These are phyloP conservation scores for Acanthornis magna DNA, from an alignment of 2,797 vertebrate genomes.

Conservation along the genomic window DNA sequence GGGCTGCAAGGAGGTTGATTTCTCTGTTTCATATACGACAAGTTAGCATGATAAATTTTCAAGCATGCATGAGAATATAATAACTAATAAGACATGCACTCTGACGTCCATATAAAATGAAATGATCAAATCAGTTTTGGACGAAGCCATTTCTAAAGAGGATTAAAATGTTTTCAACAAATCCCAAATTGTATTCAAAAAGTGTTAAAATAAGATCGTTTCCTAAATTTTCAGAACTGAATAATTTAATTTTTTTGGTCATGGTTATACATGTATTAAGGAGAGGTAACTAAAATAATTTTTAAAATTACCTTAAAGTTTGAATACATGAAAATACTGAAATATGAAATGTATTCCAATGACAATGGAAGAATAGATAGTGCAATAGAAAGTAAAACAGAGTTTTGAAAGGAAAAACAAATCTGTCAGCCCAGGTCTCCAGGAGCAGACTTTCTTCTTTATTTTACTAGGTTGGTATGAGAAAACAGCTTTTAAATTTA, in stretches of 20 bases:
- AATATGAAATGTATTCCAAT: neutral
- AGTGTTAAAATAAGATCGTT: neutral
- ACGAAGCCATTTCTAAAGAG: neutral
- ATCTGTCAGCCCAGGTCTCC: neutral
- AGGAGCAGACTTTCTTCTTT: neutral
- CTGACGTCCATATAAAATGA: neutral
- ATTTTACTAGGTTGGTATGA: neutral
- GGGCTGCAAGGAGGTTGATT: slow-evolving; percentile 25
- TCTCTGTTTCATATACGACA: slow-evolving; percentile 25
- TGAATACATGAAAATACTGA: neutral
- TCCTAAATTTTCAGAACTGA: neutral
- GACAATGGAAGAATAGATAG: neutral
- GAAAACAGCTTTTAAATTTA: neutral
- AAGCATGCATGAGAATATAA: neutral
- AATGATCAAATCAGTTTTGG: neutral
- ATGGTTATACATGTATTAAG: neutral
- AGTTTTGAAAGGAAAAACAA: neutral
- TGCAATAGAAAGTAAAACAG: neutral
- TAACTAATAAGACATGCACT: neutral
- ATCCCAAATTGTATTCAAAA: neutral
- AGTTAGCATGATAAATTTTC: slow-evolving; percentile 59
- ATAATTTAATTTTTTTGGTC: neutral
- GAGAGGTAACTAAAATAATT: neutral
- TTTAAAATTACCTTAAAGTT: neutral
- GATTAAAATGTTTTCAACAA: neutral